Conservation (phyloP, 1,140 invertebrate species). For the Papilio polytes region DNA sequence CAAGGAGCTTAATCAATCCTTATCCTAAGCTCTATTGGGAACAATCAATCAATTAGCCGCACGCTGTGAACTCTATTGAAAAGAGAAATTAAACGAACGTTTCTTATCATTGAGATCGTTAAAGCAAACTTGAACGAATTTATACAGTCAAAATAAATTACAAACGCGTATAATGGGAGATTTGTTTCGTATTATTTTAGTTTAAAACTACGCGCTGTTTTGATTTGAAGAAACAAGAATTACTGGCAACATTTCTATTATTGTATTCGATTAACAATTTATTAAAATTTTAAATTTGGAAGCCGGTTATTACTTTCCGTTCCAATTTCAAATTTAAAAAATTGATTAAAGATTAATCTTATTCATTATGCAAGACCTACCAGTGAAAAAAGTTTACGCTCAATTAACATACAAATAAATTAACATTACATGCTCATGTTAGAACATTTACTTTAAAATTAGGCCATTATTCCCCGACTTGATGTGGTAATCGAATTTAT, state of each 20-base stretch:
- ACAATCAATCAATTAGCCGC: conserved; percentile 62
- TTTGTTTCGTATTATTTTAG: conserved; percentile 11
- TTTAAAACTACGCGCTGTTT: background rate
- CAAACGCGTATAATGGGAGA: background rate
- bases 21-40: conserved; percentile 39
- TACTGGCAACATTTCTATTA: background rate
- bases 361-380: background rate
- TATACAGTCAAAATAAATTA: conserved; percentile 24
- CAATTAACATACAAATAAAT: conserved; percentile 26
- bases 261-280: background rate
- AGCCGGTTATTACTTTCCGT: background rate
- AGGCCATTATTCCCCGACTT: conserved; percentile 1
- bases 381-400: background rate
- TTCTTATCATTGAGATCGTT: conserved; percentile 63
- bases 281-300: background rate
- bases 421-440: conserved; percentile 18
- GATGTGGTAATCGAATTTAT: conserved; percentile 29
- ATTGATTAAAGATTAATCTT: background rate
- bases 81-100: conserved; percentile 49
- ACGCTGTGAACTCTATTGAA: conserved; percentile 61
- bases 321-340: no score
- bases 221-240: background rate
- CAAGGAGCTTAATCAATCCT: conserved; percentile 34
- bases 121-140: conserved; percentile 41
- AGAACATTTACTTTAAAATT: conserved; percentile 20